phyloP scores from a whole-genome alignment of 2,797 vertebrate genomes.

The Allobates femoralis region DNA sequence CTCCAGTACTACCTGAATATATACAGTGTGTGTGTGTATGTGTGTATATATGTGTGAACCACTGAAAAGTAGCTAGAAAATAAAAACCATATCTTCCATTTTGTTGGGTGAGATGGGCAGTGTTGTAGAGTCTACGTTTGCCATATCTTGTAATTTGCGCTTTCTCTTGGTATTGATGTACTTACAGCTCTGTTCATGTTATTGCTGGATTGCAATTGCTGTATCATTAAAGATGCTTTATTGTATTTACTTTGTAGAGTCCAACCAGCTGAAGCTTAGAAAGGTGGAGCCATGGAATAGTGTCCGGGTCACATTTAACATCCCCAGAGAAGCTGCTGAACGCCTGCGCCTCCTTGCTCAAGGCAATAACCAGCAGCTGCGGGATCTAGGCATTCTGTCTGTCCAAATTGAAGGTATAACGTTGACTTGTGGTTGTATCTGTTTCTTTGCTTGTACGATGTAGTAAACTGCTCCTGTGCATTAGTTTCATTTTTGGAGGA shows the following conservation, averaged over 20 bases:
- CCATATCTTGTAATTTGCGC: too few species aligned
- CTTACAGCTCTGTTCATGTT: neutral
- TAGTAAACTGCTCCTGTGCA: too few species aligned
- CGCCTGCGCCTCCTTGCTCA: conserved; percentile 92
- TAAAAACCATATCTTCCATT: too few species aligned
- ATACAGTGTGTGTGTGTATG: too few species aligned
- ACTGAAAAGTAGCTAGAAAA: too few species aligned
- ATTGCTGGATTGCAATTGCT: neutral
- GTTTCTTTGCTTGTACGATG: neutral
- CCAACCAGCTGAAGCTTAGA: conserved; percentile 82
- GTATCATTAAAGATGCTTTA: neutral
- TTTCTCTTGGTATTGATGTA: too few species aligned
- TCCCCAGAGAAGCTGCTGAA: conserved; percentile 97
- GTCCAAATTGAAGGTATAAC: conserved; percentile 94
- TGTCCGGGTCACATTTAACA: conserved; percentile 97
- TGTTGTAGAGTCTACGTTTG: too few species aligned
- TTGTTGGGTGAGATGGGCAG: too few species aligned
- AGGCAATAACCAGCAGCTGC: conserved; percentile 96
- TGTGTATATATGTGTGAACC: too few species aligned
- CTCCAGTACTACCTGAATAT: too few species aligned
- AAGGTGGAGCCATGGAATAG: conserved; percentile 98
- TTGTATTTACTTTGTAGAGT: conserved; percentile 73
- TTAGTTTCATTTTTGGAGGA: too few species aligned
- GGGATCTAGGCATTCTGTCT: conserved; percentile 96
- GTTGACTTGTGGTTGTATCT: neutral